Base-by-base conservation (phyloP, 2,888 invertebrate species). In the Bimastos eiseni region DNA sequence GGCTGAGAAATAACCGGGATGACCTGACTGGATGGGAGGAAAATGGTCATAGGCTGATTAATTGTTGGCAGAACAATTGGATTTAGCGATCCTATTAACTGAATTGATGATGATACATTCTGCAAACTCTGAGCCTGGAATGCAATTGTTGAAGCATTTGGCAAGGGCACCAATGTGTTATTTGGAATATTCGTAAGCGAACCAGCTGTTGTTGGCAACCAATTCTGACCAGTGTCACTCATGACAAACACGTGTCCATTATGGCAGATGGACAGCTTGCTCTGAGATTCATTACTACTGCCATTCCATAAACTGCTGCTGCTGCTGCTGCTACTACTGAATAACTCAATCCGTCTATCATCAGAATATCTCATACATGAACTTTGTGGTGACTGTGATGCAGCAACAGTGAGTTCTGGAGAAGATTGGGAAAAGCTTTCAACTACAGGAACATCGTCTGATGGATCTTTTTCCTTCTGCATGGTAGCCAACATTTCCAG, bases 141-240 rank as follows among this genome's bases (percentile, higher is more conserved):
- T 70, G 70, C 13, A 70, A 70, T 70, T 70, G 70, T 2, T 8
- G n/a, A n/a, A 70, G 70, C 70, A 70, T n/a, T 70, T 70, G 70
- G 70, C 70, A 70, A 70, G 30, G 70, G n/a, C 70, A n/a, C 30
- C 30, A 70, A n/a, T 0, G 11, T 34, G 86, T 86, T 86, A 86
- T 34, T 86, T 6, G 34, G 86, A 34, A 86, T 24, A 36, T 21
- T 33, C 11, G 21, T 34, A 36, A 86, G 36, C 15, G 86, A 86
- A 86, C 24, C 36, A 70, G 70, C 11, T 86, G 86, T 86, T 86
- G 24, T 37, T 86, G 86, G 86, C 86, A 86, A 86, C 36, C 86
- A 86, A 34, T 86, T 86, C 37, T 37, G 86, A 86, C 37, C 37
- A 86, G 86, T 24, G 37, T 86, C 86, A 30, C 86, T 36, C 86